phyloP scores from a whole-genome alignment of 2,888 invertebrate genomes.

The Ametastegia equiseti region DNA sequence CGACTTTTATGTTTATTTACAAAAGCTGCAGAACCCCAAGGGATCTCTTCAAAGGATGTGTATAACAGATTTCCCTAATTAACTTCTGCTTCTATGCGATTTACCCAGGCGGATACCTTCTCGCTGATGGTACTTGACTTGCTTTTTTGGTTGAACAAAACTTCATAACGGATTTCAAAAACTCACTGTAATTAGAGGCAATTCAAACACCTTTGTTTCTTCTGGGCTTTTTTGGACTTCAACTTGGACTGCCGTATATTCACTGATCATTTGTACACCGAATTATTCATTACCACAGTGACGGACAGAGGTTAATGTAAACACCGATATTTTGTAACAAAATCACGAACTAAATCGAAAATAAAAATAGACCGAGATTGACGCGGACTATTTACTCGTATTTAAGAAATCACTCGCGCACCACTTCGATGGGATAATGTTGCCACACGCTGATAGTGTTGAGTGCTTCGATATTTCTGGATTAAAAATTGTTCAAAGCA shows the following conservation, averaged over 20 bases:
- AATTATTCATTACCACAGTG: neutral
- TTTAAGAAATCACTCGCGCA: too few relatives aligned
- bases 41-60: neutral
- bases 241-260: neutral
- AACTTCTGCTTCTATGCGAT: constrained; percentile 9
- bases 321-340: neutral
- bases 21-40: neutral
- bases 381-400: neutral
- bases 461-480: too few relatives aligned
- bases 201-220: neutral
- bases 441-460: too few relatives aligned
- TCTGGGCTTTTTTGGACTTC: neutral
- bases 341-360: neutral
- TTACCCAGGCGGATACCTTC: constrained; percentile 2
- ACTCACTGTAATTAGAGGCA: constrained; percentile 1
- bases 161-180: neutral
- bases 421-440: too few relatives aligned
- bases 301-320: neutral
- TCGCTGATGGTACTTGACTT: neutral
- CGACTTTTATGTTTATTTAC: neutral
- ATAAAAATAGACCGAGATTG: too few relatives aligned
- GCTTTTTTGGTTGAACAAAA: neutral
- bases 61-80: constrained; percentile 23
- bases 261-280: neutral
- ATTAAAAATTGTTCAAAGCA: too few relatives aligned